These are phyloP conservation scores for Sapajus apella DNA, from an alignment of 2,113 vertebrate species.

Conservation along the genomic window DNA sequence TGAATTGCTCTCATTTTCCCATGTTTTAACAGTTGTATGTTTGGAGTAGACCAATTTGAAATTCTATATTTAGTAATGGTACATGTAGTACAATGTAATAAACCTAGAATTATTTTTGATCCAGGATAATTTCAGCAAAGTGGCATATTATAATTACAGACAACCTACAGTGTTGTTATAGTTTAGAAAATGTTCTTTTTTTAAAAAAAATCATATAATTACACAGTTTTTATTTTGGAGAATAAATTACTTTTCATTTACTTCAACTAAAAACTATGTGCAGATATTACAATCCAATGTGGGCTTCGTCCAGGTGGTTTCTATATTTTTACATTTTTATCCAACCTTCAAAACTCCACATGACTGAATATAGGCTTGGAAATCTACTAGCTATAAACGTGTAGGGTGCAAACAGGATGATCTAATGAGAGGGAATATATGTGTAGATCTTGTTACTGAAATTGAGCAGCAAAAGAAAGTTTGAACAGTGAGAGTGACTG, in stretches of 20 bases:
- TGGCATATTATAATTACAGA: slow-evolving; percentile 73
- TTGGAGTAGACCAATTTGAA: neutral
- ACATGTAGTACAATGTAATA: slow-evolving; percentile 57
- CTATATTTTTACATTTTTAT: slow-evolving; percentile 48
- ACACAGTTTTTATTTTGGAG: slow-evolving; percentile 24
- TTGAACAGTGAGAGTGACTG: slow-evolving; percentile 42
- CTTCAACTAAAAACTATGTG: slow-evolving; percentile 38
- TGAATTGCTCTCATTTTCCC: neutral
- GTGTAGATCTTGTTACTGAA: neutral
- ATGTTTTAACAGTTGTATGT: neutral
- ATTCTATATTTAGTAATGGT: slow-evolving; percentile 52
- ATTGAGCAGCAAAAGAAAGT: slow-evolving; percentile 3
- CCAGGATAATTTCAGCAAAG: slow-evolving; percentile 64
- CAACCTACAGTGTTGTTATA: slow-evolving; percentile 63
- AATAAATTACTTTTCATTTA: slow-evolving; percentile 60
- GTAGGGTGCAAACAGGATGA: neutral
- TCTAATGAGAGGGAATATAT: neutral
- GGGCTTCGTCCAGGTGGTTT: slow-evolving; percentile 49
- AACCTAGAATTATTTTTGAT: slow-evolving; percentile 62
- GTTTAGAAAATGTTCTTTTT: slow-evolving; percentile 63
- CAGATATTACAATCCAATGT: slow-evolving; percentile 34
- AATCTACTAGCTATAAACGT: slow-evolving; percentile 5
- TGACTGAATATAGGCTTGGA: neutral
- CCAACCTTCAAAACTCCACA: slow-evolving; percentile 35
- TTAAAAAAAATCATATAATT: slow-evolving; percentile 49